Evolutionary conservation across 2,113 vertebrate species (phyloP).

Genomic region (Candoia aspera): DNA sequence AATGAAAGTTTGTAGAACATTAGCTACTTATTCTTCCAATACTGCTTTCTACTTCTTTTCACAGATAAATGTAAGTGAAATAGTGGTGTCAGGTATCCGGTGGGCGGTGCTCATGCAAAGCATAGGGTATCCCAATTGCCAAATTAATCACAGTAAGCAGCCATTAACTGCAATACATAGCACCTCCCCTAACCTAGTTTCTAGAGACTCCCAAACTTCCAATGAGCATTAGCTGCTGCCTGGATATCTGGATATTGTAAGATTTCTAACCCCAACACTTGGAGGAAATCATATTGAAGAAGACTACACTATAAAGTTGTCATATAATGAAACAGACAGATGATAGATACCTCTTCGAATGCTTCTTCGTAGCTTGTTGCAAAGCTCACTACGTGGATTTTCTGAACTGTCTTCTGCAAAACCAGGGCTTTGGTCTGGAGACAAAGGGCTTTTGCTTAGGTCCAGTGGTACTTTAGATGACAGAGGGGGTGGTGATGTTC

Average conservation of each 20-base stretch:
- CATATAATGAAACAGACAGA: neutral
- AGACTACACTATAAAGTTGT: neutral
- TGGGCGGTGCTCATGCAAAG: neutral
- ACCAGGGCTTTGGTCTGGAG: conserved; percentile 85
- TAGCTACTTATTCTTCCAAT: neutral
- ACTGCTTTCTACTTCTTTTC: neutral
- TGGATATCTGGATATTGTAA: neutral
- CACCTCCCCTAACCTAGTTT: neutral
- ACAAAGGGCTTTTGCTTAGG: conserved; percentile 79
- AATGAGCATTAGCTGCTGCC: neutral
- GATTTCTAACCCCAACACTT: neutral
- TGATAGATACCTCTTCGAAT: conserved; percentile 84
- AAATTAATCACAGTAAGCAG: neutral
- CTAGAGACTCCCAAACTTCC: neutral
- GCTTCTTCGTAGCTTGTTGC: conserved; percentile 88
- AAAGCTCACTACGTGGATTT: conserved; percentile 82
- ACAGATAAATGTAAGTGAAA: neutral
- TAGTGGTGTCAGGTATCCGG: neutral
- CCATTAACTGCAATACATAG: neutral
- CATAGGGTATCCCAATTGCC: neutral
- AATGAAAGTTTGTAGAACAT: neutral
- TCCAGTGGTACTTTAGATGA: conserved; percentile 78
- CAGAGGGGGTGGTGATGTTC: conserved; percentile 81
- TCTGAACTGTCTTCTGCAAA: conserved; percentile 79
- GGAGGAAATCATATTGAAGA: neutral